Conservation (phyloP, 2,113 vertebrate genomes). For the Hirundichthys speculiger region DNA sequence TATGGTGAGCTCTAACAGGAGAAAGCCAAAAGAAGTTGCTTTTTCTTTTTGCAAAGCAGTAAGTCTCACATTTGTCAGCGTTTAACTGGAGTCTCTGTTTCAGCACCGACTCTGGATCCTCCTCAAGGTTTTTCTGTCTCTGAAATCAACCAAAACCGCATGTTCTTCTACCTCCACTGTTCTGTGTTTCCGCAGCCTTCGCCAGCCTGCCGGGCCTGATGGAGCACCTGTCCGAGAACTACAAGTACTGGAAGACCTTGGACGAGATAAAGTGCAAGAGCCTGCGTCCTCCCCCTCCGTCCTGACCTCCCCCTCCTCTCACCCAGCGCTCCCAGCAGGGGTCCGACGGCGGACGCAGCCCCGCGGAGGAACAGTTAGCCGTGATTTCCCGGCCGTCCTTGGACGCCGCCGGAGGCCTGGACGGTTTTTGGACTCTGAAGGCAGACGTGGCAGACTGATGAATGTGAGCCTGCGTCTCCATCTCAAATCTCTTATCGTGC, state of each 20-base stretch:
- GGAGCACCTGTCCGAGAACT: constrained; percentile 92
- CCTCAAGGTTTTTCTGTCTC: too few relatives aligned
- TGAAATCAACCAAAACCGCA: background rate
- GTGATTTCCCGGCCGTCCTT: constrained; percentile 58
- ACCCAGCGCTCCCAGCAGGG: constrained; percentile 7
- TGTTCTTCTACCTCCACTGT: background rate
- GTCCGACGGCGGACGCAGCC: constrained; percentile 21
- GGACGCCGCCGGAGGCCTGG: constrained; percentile 2
- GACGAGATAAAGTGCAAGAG: constrained; percentile 94
- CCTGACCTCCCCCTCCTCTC: constrained; percentile 68
- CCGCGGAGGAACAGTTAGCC: constrained; percentile 68
- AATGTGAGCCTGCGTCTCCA: constrained; percentile 2
- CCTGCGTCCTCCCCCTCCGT: constrained; percentile 84
- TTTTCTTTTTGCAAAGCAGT: too few relatives aligned
- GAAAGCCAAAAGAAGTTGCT: too few relatives aligned
- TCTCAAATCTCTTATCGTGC: constrained; percentile 43
- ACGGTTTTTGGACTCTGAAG: too few relatives aligned
- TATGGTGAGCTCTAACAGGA: too few relatives aligned
- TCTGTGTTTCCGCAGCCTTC: constrained; percentile 82
- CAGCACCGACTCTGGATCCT: too few relatives aligned
- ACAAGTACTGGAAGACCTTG: constrained; percentile 96
- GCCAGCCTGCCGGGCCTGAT: constrained; percentile 92
- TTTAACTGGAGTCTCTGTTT: too few relatives aligned
- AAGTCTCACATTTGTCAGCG: too few relatives aligned
- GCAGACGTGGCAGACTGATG: constrained; percentile 7